Base-by-base conservation (phyloP, 2,888 invertebrate genomes). In the Spodoptera exigua region DNA sequence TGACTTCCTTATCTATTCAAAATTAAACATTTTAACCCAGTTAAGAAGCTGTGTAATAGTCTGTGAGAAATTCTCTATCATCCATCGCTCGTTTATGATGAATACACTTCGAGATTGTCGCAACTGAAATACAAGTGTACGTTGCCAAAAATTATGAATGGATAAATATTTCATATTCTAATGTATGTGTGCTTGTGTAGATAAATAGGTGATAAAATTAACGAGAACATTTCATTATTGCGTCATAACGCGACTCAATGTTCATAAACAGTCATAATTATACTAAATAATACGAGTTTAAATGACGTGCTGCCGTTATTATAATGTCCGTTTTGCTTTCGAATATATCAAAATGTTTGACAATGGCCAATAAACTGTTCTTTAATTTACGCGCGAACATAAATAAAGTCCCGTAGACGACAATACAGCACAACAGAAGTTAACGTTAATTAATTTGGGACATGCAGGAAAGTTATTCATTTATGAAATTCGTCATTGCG, bases 1-100 rank as follows among this genome's bases (percentile, higher is more conserved):
- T 61, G 67, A 53, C 66, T 62, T 62, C 70, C 74, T 83, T 85
- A 83, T 86, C 86, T 80, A 67, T 46, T 39, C 51, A 0, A 70
- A 70, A 61, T 69, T 67, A 67, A 74, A 74, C 49, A 65, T 57
- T 70, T 62, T 65, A 58, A 74, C 58, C 66, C 37, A 12, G 59
- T n/a, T 51, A 37, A 61, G 61, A 68, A 58, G 44, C 60, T 49
- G 65, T 45, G 59, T 41, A 68, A 78, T 60, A 59, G 60, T 53
- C 39, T 60, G 35, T 14, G 27, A 54, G 21, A 14, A 59, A 37
- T 17, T 34, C 48, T 44, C 44, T 56, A 47, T 44, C 37, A 70
- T 53, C 12, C 40, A 17, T 49, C 43, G 27, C 41, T 60, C 18
- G 9, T 62, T 32, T 43, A 56, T 60, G 62, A 73, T 48, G 39